phyloP scores from a whole-genome alignment of 2,888 invertebrate species.

The Seira sanloemensis region DNA sequence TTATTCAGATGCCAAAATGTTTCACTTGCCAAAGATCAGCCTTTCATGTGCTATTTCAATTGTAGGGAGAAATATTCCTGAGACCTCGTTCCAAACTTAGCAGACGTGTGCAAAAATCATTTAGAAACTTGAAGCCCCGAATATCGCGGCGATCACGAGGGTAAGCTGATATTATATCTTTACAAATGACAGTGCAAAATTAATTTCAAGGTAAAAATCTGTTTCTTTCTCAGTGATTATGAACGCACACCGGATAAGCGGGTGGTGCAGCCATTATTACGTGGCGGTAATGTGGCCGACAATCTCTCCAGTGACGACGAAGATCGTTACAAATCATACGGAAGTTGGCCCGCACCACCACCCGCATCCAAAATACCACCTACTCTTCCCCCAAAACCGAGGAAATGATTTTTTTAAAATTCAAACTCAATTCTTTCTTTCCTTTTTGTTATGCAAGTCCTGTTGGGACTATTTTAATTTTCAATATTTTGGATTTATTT shows the following conservation, averaged over 20 bases:
- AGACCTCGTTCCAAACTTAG: slow-evolving; percentile 14
- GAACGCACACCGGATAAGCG: not conserved
- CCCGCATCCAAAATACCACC: not conserved
- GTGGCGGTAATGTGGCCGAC: not conserved
- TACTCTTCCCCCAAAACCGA: slow-evolving; percentile 13
- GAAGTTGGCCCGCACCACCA: not conserved
- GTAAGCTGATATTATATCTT: slow-evolving; percentile 10
- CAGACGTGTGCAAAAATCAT: slow-evolving; percentile 19
- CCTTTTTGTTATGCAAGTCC: too few species aligned
- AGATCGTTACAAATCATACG: not conserved
- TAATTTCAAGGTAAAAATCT: not conserved
- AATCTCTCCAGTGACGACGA: not conserved
- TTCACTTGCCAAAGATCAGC: not conserved
- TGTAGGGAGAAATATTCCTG: slow-evolving; percentile 18
- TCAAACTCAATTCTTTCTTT: too few species aligned
- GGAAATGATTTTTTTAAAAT: too few species aligned
- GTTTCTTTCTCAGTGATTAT: not conserved
- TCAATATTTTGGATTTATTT: too few species aligned
- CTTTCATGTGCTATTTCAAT: not conserved
- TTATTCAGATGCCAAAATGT: too few species aligned
- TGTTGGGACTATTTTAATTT: too few species aligned
- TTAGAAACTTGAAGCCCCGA: slow-evolving; percentile 34
- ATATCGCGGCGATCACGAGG: slow-evolving; percentile 41
- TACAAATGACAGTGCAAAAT: not conserved
- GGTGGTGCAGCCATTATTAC: not conserved